Percentiles rank a stretch among this genome's conserved stretches.
phyloP scores from a whole-genome alignment of 2,797 vertebrate species.

The Monodelphis domestica region DNA sequence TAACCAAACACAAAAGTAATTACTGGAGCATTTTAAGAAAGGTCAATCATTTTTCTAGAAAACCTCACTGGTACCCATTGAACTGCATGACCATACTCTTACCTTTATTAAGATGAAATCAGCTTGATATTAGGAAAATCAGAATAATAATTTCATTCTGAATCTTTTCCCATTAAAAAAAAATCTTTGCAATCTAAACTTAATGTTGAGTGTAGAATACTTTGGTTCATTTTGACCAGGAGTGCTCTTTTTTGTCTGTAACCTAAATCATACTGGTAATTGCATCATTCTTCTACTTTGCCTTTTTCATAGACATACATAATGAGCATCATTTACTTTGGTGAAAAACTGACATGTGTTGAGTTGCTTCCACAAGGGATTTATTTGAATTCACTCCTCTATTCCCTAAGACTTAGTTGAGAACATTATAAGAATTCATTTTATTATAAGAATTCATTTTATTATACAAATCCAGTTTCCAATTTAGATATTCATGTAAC shows the following conservation, averaged over 20 bases:
- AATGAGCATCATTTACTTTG: background rate
- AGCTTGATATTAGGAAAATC: background rate
- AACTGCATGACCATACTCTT: background rate
- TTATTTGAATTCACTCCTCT: background rate
- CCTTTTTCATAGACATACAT: background rate
- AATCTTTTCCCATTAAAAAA: background rate
- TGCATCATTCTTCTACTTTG: background rate
- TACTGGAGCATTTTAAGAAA: background rate
- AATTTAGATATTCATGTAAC: too few relatives aligned
- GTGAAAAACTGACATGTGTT: background rate
- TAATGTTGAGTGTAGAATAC: background rate
- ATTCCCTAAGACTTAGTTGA: too few relatives aligned
- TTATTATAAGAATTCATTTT: too few relatives aligned
- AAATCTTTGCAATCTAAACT: background rate
- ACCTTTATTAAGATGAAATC: background rate
- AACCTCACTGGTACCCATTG: background rate
- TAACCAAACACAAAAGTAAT: background rate
- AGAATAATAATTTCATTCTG: background rate
- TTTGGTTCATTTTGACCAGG: background rate
- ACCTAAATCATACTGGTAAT: background rate
- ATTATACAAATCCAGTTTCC: too few relatives aligned
- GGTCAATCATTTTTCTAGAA: background rate
- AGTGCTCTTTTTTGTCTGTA: background rate
- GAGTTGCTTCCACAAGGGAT: slow-evolving; percentile 10
- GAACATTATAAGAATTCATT: too few relatives aligned